Conservation (phyloP, 2,888 invertebrate genomes). For the Brachypalpus laphriformis region DNA sequence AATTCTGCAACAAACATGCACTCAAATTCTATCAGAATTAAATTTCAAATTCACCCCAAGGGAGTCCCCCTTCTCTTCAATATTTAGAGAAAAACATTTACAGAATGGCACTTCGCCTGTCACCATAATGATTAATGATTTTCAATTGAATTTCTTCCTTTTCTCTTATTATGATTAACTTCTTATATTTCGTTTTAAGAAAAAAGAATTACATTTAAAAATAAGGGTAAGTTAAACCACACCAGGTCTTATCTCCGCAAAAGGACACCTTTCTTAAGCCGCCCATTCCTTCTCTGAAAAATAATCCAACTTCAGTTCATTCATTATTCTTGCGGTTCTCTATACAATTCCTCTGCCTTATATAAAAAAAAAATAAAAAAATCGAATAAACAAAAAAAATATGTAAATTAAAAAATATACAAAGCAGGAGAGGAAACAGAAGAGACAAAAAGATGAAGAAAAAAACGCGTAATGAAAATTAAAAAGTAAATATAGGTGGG, state of each 20-base stretch:
- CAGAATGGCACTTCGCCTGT: slow-evolving; percentile 61
- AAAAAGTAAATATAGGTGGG: slow-evolving; percentile 74
- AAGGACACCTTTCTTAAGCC: slow-evolving; percentile 59
- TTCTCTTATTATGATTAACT: slow-evolving; percentile 47
- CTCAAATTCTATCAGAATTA: too few species aligned
- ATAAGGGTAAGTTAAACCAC: slow-evolving; percentile 42
- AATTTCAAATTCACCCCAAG: not conserved
- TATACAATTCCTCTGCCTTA: not conserved
- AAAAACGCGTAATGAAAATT: slow-evolving; percentile 68
- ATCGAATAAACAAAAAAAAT: slow-evolving; percentile 45
- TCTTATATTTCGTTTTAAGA: slow-evolving; percentile 21
- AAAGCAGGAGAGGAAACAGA: slow-evolving; percentile 11
- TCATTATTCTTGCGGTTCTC: slow-evolving; percentile 44
- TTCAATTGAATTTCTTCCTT: slow-evolving; percentile 62
- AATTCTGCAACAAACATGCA: too few species aligned
- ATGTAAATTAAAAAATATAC: slow-evolving; percentile 58
- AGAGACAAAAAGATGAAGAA: slow-evolving; percentile 23
- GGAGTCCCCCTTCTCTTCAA: not conserved
- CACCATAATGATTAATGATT: slow-evolving; percentile 70
- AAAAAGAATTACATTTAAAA: slow-evolving; percentile 30
- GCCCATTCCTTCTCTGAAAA: slow-evolving; percentile 10
- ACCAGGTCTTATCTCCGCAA: slow-evolving; percentile 56
- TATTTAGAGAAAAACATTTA: not conserved
- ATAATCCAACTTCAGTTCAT: slow-evolving; percentile 57
- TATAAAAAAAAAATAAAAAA: slow-evolving; percentile 20